Conservation (phyloP, 2,797 vertebrate species). For the Thripadectes ignobilis region DNA sequence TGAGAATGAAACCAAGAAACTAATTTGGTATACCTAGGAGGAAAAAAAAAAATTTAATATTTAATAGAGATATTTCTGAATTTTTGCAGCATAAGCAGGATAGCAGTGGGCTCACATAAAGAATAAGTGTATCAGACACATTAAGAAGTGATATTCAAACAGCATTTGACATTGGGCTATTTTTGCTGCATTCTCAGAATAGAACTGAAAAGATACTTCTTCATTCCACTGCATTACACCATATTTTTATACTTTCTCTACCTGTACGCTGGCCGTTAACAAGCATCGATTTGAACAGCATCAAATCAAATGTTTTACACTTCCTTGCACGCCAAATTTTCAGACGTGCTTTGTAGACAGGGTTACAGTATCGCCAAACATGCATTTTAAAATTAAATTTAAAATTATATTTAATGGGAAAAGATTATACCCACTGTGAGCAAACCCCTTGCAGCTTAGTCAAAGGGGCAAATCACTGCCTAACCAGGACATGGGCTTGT, state of each 20-base stretch:
- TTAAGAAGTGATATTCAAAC: slow-evolving; percentile 29
- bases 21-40: neutral
- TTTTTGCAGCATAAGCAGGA: slow-evolving; percentile 12
- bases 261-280: neutral
- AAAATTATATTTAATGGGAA: neutral
- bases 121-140: slow-evolving; percentile 24
- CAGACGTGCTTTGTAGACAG: neutral
- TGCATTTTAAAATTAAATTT: neutral
- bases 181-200: slow-evolving; percentile 31
- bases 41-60: neutral
- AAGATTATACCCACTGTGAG: neutral
- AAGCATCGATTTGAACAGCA: neutral
- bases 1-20: neutral
- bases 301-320: neutral
- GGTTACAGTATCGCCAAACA: neutral
- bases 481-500: neutral
- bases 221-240: neutral
- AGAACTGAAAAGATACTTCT: neutral
- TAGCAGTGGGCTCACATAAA: neutral
- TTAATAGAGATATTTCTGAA: neutral
- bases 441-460: neutral
- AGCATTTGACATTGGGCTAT: slow-evolving; percentile 54
- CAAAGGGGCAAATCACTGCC: neutral
- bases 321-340: neutral
- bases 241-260: neutral